Evolutionary conservation across 2,797 vertebrate species (phyloP).

Genomic region (Adelosebastes latens): DNA sequence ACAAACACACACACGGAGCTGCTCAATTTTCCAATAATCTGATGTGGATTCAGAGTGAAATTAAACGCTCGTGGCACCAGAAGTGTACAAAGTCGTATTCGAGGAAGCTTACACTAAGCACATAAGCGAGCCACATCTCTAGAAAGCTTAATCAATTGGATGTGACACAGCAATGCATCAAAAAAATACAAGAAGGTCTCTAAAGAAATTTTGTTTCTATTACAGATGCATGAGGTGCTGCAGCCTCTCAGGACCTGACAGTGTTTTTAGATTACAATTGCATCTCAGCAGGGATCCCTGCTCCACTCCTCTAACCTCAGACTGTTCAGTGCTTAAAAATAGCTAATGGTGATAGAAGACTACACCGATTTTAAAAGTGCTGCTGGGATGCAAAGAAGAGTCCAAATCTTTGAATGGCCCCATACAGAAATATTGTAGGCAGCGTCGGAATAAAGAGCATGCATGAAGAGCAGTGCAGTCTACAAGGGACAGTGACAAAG

Average conservation of each 20-base stretch:
- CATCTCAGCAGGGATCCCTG: constrained; percentile 62
- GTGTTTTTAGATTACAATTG: constrained; percentile 65
- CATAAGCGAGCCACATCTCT: constrained; percentile 47
- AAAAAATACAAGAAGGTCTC: constrained; percentile 42
- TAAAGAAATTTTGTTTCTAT: constrained; percentile 54
- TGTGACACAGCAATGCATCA: constrained; percentile 43
- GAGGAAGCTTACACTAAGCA: constrained; percentile 54
- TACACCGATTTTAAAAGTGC: neutral
- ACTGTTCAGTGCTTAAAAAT: constrained; percentile 58
- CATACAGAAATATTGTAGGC: constrained; percentile 14
- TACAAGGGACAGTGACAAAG: constrained; percentile 14
- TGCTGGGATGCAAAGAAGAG: constrained; percentile 26
- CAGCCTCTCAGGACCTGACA: constrained; percentile 61
- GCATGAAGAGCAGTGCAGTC: neutral
- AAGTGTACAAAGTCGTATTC: constrained; percentile 50
- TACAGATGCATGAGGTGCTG: constrained; percentile 52
- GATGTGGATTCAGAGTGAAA: constrained; percentile 51
- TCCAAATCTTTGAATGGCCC: constrained; percentile 28
- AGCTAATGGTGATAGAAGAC: constrained; percentile 48
- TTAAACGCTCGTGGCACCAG: constrained; percentile 40
- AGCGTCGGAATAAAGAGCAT: too few relatives aligned
- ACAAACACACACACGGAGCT: constrained; percentile 35
- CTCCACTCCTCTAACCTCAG: constrained; percentile 53
- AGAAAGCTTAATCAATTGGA: constrained; percentile 52
- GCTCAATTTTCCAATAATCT: constrained; percentile 59